Percentiles rank a stretch among this genome's conserved stretches.
These are phyloP conservation scores for Tromatobia lineatoria DNA, from an alignment of 2,888 invertebrate genomes.

Conservation along the genomic window DNA sequence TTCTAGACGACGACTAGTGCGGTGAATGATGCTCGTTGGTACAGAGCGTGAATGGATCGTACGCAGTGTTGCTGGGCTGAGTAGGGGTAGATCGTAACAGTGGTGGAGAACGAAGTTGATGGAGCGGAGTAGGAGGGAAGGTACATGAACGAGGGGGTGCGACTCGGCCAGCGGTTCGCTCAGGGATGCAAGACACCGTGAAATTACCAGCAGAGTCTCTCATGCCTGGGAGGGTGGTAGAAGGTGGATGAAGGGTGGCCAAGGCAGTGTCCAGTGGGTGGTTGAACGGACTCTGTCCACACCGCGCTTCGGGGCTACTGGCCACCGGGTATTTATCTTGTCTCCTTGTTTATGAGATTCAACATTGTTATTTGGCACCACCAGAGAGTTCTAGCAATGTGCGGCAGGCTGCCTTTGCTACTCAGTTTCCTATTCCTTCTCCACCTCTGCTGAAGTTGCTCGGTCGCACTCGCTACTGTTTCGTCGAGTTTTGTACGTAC, in stretches of 20 bases:
- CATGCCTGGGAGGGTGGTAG: conserved; percentile 78
- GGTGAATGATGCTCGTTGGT: conserved; percentile 75
- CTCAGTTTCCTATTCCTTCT: conserved; percentile 62
- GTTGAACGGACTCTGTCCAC: conserved; percentile 85
- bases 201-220: conserved; percentile 87
- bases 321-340: conserved; percentile 85
- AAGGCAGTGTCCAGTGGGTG: conserved; percentile 77
- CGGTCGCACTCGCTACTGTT: conserved; percentile 49
- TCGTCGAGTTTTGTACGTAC: conserved; percentile 68
- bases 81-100: conserved; percentile 71
- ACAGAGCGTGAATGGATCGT: conserved; percentile 73
- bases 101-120: conserved; percentile 62
- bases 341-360: conserved; percentile 86
- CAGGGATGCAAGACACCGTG: conserved; percentile 88
- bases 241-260: conserved; percentile 63
- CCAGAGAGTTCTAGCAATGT: conserved; percentile 82
- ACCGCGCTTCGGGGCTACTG: conserved; percentile 81
- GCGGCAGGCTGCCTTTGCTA: conserved; percentile 72
- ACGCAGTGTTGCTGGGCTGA: conserved; percentile 68
- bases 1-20: conserved; percentile 42
- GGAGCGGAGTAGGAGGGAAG: conserved; percentile 38
- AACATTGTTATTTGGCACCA: conserved; percentile 86
- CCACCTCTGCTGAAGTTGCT: conserved; percentile 48
- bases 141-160: conserved; percentile 60
- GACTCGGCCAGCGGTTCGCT: conserved; percentile 82